A percentile compares a stretch with the other conserved stretches of the same genome.
Evolutionary conservation across 2,113 vertebrate species (phyloP).

Genomic region (Chlamydotis undulata): DNA sequence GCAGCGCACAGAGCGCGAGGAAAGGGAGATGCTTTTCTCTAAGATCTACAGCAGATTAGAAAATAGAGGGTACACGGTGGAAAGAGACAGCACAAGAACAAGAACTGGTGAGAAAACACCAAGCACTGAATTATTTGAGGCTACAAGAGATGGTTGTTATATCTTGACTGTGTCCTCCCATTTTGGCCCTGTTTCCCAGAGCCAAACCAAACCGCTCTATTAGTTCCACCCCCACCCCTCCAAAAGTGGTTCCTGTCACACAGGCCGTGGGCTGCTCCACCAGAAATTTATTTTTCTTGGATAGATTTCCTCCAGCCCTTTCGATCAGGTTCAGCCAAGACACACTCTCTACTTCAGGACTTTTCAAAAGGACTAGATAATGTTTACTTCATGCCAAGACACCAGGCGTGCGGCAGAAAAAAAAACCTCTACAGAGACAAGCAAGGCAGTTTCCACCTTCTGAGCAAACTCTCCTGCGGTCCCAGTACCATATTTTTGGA

Average conservation of each 20-base stretch:
- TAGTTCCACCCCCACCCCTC: not conserved
- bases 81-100: not conserved
- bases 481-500: not conserved
- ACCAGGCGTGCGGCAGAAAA: not conserved
- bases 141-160: accelerated
- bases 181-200: not conserved
- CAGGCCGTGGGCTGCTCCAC: not conserved
- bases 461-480: not conserved
- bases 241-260: not conserved
- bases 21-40: not conserved
- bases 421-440: not conserved
- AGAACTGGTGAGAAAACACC: not conserved
- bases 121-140: not conserved
- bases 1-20: accelerated
- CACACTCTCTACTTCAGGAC: not conserved
- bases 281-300: slow-evolving; percentile 27
- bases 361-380: slow-evolving; percentile 1
- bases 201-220: not conserved
- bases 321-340: slow-evolving; percentile 28
- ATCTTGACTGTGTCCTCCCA: not conserved
- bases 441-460: not conserved
- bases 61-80: not conserved
- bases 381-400: not conserved
- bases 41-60: not conserved
- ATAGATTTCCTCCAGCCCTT: not conserved